These are phyloP conservation scores for Pseudomyrmex flavicornis DNA, from an alignment of 1,140 invertebrate species.

Conservation along the genomic window DNA sequence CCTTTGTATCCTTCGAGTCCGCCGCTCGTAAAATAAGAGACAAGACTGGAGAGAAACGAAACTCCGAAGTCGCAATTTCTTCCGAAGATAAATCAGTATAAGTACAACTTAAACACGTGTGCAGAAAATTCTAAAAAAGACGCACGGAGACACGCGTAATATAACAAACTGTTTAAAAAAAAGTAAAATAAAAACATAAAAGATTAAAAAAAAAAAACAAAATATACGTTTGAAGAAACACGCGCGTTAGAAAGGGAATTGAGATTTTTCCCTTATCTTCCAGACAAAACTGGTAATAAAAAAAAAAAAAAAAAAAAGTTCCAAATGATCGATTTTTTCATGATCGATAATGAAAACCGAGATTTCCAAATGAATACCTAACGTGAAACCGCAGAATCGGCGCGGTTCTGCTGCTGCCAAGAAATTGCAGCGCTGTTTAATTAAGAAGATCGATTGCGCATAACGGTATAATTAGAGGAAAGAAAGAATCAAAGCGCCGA, in stretches of 20 bases:
- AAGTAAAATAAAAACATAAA: neutral
- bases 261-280: no score
- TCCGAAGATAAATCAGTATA: neutral
- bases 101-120: neutral
- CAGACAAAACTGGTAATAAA: no score
- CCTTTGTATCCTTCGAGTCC: constrained; percentile 26
- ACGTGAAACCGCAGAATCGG: neutral
- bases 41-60: neutral
- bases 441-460: constrained; percentile 62
- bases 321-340: no score
- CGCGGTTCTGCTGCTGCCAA: neutral
- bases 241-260: no score
- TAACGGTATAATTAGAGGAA: constrained; percentile 71
- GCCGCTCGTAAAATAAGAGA: constrained; percentile 29
- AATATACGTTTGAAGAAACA: neutral
- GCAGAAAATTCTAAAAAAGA: neutral
- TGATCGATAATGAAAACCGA: no score
- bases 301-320: no score
- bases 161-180: no score
- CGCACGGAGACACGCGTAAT: no score
- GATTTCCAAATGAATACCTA: no score
- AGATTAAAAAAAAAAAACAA: neutral
- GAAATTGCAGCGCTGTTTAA: constrained; percentile 42
- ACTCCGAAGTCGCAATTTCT: constrained; percentile 11
- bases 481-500: constrained; percentile 54